Evolutionary conservation across 2,888 invertebrate species (phyloP).

Genomic region (Notodonta ziczac): DNA sequence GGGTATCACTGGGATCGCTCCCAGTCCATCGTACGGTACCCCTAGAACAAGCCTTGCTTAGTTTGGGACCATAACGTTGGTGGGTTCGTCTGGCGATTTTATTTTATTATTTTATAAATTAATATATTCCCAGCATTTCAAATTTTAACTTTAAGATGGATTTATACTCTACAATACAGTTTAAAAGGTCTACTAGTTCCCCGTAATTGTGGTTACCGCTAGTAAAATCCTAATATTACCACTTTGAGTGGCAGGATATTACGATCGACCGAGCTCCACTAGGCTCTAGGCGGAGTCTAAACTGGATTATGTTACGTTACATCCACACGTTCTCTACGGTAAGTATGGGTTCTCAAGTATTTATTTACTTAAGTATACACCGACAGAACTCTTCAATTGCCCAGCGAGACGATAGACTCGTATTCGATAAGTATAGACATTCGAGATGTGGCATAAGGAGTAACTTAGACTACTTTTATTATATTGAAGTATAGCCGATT

Average conservation of each 20-base stretch:
- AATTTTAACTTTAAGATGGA: no score
- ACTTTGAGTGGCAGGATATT: slow-evolving; percentile 20
- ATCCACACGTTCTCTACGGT: slow-evolving; percentile 1
- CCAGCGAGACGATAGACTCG: neutral
- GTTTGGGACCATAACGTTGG: no score
- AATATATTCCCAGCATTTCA: no score
- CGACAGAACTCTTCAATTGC: slow-evolving; percentile 15
- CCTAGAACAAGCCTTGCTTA: no score
- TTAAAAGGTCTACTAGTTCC: neutral
- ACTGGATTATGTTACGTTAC: slow-evolving; percentile 7
- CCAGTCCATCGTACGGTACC: no score
- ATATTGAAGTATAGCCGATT: no score
- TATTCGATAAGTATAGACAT: no score
- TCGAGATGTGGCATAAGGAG: no score
- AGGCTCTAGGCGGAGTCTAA: slow-evolving; percentile 8
- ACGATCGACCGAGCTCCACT: slow-evolving; percentile 1
- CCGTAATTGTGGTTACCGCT: neutral
- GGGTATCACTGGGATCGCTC: no score
- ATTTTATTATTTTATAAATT: no score
- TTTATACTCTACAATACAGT: neutral
- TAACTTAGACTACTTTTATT: no score
- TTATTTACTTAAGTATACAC: slow-evolving; percentile 17
- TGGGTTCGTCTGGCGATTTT: no score
- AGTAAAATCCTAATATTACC: slow-evolving; percentile 19
- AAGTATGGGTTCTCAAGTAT: slow-evolving; percentile 9